Evolutionary conservation across 2,113 vertebrate genomes (phyloP).

Genomic region (Thamnophis sirtalis): DNA sequence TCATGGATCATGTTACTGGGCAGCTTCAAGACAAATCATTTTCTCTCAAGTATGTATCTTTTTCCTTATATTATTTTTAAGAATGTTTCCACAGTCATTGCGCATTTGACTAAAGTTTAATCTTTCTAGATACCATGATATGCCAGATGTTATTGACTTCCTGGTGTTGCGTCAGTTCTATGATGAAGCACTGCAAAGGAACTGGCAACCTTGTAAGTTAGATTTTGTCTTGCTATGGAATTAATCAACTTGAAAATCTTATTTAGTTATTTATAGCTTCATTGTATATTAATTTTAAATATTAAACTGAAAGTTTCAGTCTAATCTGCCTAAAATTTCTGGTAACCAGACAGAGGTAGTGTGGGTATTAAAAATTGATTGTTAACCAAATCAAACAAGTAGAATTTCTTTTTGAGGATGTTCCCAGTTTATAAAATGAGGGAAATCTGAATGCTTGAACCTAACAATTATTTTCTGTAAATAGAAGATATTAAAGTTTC

Average conservation of each 20-base stretch:
- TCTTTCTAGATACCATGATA: constrained; percentile 89
- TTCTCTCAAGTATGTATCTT: constrained; percentile 84
- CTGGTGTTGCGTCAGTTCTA: constrained; percentile 92
- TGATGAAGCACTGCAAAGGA: constrained; percentile 85
- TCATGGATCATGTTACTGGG: constrained; percentile 88
- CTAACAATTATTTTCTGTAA: not conserved
- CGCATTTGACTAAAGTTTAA: not conserved
- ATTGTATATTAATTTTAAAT: not conserved
- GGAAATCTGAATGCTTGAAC: not conserved
- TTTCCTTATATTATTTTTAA: not conserved
- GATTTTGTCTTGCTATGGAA: not conserved
- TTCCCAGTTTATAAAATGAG: not conserved
- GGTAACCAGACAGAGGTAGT: not conserved
- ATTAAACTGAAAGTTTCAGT: not conserved
- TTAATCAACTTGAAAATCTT: not conserved
- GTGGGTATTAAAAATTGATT: not conserved
- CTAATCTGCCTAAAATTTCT: not conserved
- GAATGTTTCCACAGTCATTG: not conserved
- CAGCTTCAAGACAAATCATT: constrained; percentile 88
- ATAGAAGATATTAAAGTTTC: not conserved
- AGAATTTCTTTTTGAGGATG: not conserved
- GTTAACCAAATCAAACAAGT: not conserved
- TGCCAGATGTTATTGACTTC: constrained; percentile 98
- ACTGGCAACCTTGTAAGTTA: constrained; percentile 88
- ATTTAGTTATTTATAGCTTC: not conserved